Base-by-base conservation (phyloP, 2,113 vertebrate genomes). In the Regulus satrapa region DNA sequence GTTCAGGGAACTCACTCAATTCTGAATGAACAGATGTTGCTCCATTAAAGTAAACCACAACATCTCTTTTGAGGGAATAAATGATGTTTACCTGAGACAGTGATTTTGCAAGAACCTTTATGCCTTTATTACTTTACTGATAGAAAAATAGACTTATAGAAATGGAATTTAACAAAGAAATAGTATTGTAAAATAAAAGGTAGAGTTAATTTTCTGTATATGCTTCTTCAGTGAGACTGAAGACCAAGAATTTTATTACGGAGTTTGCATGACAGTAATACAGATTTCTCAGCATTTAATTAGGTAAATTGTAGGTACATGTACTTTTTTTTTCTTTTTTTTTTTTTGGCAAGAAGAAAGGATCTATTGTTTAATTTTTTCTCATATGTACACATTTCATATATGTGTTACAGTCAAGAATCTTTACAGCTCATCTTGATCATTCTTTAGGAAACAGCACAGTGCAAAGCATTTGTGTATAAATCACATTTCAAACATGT, bases 21-120 rank as follows among this genome's bases (percentile, higher is more conserved):
- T 95, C 73, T 95, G 85, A 95, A 95, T 89, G 94, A 98, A 94
- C 95, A 98, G 97, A 95, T 97, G 97, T 93, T 97, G 32, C 43
- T 94, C 74, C 69, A 91, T 97, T 97, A 97, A 97, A 94, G 69
- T 90, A 96, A 97, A 93, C 72, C 69, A 87, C 52, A 84, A 25
- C 58, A 52, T 69, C 73, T 92, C 86, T 97, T 97, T 87, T 77
- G 62, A 91, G 84, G 68, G 69, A 93, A 96, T 94, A 86, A 97
- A 94, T 84, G 41, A 93, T 95, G 46, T 86, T 95, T 96, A 91
- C 38, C 92, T 84, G 84, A 95, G 84, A 93, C 77, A 94, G 80
- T 72, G 34, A 41, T 81, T 96, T 82, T 26, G 28, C 67, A 52
- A 96, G 75, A 87, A 85, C 5, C 52, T 87, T 87, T 76, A 64